phyloP scores from a whole-genome alignment of 2,113 vertebrate genomes.

The Aptenodytes patagonicus region DNA sequence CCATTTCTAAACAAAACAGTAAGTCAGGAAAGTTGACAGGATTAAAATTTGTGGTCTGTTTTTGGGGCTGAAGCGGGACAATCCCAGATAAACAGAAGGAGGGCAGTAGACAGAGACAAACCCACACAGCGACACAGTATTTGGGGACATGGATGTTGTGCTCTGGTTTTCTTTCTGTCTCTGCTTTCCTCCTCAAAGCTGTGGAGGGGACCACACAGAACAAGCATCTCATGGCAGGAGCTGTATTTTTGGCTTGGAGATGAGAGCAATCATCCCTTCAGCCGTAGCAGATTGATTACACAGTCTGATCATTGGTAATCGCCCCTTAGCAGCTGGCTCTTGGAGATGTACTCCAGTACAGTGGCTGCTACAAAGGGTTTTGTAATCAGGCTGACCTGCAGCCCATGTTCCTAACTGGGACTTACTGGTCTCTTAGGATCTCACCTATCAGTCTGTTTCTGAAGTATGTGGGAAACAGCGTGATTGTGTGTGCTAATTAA shows the following conservation, averaged over 20 bases:
- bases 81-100: background rate
- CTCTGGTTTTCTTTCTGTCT: background rate
- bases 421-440: background rate
- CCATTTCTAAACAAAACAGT: background rate
- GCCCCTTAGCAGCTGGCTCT: background rate
- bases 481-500: background rate
- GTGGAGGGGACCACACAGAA: background rate
- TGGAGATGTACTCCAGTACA: background rate
- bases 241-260: background rate
- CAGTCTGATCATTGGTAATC: background rate
- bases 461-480: background rate
- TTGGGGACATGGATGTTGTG: background rate
- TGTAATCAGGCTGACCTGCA: background rate
- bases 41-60: background rate
- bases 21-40: background rate
- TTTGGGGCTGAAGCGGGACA: background rate
- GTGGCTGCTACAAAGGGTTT: background rate
- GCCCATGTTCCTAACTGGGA: background rate
- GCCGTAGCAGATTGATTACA: background rate
- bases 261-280: background rate
- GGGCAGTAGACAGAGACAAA: too few relatives aligned
- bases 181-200: background rate
- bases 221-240: background rate
- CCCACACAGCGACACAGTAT: background rate
- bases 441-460: background rate